Percentiles rank a stretch among this genome's conserved stretches.
phyloP scores from a whole-genome alignment of 2,888 invertebrate genomes.

The Dryobotodes eremita region DNA sequence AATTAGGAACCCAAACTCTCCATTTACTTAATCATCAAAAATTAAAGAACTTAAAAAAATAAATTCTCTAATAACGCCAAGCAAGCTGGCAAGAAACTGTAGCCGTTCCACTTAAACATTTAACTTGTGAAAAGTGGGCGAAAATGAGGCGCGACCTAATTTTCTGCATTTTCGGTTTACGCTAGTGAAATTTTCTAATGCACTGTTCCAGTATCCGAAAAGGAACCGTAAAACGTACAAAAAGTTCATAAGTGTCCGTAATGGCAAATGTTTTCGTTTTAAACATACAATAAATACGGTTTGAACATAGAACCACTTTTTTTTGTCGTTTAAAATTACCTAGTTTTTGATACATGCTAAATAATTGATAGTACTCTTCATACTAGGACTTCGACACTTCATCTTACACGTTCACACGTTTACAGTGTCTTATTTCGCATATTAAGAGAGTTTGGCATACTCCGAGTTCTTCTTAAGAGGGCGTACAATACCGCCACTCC shows the following conservation, averaged over 20 bases:
- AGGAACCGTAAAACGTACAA: neutral
- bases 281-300: neutral
- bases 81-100: slow-evolving; percentile 50
- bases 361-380: neutral
- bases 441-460: neutral
- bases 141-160: slow-evolving; percentile 60
- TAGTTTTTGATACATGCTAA: neutral
- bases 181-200: slow-evolving; percentile 38
- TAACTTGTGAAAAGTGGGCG: slow-evolving; percentile 50
- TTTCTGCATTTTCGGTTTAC: slow-evolving; percentile 44
- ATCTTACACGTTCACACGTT: neutral
- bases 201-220: neutral
- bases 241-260: neutral
- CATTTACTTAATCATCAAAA: slow-evolving; percentile 52
- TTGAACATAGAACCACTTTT: neutral
- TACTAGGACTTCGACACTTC: neutral
- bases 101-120: slow-evolving; percentile 51
- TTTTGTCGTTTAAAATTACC: too few relatives aligned
- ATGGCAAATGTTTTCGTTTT: neutral
- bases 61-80: slow-evolving; percentile 43
- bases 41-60: slow-evolving; percentile 43
- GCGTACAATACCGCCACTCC: too few relatives aligned
- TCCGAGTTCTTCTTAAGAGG: too few relatives aligned
- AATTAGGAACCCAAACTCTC: slow-evolving; percentile 37
- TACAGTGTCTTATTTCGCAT: neutral